These are phyloP conservation scores for Agrochola lota DNA, from an alignment of 2,888 invertebrate genomes.

Conservation along the genomic window DNA sequence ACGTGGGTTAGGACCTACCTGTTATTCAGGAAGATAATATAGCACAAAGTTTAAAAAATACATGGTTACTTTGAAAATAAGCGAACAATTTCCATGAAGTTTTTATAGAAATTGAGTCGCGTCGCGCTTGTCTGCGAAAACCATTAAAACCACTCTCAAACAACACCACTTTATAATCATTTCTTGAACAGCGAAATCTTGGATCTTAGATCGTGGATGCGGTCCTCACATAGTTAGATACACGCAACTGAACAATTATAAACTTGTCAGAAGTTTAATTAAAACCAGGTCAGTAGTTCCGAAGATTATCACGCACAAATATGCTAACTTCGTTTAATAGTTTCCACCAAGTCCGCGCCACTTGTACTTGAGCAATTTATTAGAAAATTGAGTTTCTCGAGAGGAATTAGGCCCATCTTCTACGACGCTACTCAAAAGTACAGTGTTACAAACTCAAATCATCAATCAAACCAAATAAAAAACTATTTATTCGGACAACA, in stretches of 20 bases:
- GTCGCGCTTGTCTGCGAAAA: neutral
- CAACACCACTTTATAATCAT: slow-evolving; percentile 4
- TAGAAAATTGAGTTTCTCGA: slow-evolving; percentile 34
- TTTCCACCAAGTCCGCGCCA: slow-evolving; percentile 38
- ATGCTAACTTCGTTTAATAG: slow-evolving; percentile 64
- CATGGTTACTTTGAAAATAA: too few species aligned
- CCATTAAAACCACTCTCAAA: neutral
- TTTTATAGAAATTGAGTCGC: neutral
- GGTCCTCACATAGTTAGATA: slow-evolving; percentile 40
- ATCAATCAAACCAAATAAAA: neutral
- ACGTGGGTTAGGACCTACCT: slow-evolving; percentile 14
- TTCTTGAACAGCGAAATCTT: slow-evolving; percentile 7
- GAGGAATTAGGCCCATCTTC: slow-evolving; percentile 3
- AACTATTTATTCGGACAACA: too few species aligned
- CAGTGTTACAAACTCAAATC: neutral
- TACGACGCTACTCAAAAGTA: slow-evolving; percentile 1
- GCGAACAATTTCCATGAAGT: neutral
- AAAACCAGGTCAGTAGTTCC: slow-evolving; percentile 61
- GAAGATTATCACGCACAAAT: slow-evolving; percentile 62
- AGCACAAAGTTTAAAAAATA: too few species aligned
- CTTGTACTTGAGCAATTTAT: slow-evolving; percentile 26
- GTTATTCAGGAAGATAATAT: neutral
- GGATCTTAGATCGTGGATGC: too few species aligned
- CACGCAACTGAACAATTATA: slow-evolving; percentile 54
- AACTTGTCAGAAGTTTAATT: slow-evolving; percentile 62